Evolutionary conservation across 2,113 vertebrate species (phyloP), one percentile per base, ranked within the genome.

Genomic region (Dasyurus viverrinus): DNA sequence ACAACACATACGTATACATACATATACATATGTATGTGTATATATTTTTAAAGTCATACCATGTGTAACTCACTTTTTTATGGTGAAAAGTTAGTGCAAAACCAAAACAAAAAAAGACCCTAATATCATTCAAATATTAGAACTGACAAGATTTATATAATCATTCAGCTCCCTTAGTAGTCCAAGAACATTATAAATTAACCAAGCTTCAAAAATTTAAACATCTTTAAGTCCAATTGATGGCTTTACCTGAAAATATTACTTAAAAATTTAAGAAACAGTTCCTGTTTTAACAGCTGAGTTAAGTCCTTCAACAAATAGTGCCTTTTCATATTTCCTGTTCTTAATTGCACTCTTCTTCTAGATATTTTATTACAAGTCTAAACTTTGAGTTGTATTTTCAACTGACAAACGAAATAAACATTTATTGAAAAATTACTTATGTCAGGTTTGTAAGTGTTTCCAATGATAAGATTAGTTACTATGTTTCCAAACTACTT

Each of bases 271-370:
- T 50, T 95, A 97, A 98, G 76, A 93, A 96, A 96, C 95, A 97
- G 97, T 98, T 98, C 95, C 93, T 98, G 96, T 98, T 98, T 98
- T 97, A 97, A 98, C 98, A 98, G 97, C 94, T 98, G 97, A 98
- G 96, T 97, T 98, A 98, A 98, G 96, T 93, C 97, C 90, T 97
- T 97, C 92, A 96, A 89, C 94, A 98, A 98, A 98, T 97, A 97
- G 57, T 98, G 53, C 92, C 93, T 97, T 98, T 98, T 98, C 95
- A 94, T 98, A 97, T 97, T 98, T 98, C 93, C 97, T 97, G 97
- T 97, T 97, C 96, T 97, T 98, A 98, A 98, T 97, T 97, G 96
- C 68, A 97, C 54, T 97, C 95, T 97, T 97, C 96, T 98, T 94
- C 98, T 89, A 94, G 92, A 91, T 93, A 97, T 97, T 98, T 98